These are phyloP conservation scores for Neolamprologus fasciatus DNA, from an alignment of 2,113 vertebrate species.

Conservation along the genomic window DNA sequence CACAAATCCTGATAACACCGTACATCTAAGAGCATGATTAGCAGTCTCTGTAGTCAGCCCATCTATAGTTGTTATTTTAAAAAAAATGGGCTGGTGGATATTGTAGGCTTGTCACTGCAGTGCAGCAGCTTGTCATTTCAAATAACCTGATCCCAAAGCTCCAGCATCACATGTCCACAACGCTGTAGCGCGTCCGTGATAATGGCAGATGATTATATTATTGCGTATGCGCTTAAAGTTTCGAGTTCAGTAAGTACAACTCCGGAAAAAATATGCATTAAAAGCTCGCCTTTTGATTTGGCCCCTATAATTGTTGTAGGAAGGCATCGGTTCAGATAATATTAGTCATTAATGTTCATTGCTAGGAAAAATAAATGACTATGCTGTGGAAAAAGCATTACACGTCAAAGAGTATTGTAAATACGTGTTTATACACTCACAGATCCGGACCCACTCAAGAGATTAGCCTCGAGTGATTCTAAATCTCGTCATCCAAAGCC, in stretches of 20 bases:
- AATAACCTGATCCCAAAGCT: slow-evolving; percentile 7
- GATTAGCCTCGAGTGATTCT: neutral
- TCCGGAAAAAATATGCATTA: neutral
- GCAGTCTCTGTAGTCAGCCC: slow-evolving; percentile 1
- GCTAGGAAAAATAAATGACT: neutral
- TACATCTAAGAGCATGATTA: slow-evolving; percentile 46
- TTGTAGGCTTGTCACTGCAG: slow-evolving; percentile 15
- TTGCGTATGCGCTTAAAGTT: neutral
- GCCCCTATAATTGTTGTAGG: neutral
- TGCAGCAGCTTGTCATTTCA: slow-evolving; percentile 15
- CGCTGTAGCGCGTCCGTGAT: neutral
- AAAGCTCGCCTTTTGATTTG: neutral
- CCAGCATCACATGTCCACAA: neutral
- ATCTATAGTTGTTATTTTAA: slow-evolving; percentile 14
- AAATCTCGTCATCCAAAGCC: neutral
- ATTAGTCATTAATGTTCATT: neutral
- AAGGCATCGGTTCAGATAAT: slow-evolving; percentile 13
- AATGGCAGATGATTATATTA: neutral
- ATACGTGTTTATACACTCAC: neutral
- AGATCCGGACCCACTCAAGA: neutral
- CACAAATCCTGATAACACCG: slow-evolving; percentile 42
- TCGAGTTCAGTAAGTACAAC: neutral
- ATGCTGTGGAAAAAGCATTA: neutral
- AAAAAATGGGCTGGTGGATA: slow-evolving; percentile 23
- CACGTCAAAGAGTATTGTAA: slow-evolving; percentile 17